Conservation (phyloP, 92 coral and sea anemone genomes). For the Nematostella vectensis region DNA sequence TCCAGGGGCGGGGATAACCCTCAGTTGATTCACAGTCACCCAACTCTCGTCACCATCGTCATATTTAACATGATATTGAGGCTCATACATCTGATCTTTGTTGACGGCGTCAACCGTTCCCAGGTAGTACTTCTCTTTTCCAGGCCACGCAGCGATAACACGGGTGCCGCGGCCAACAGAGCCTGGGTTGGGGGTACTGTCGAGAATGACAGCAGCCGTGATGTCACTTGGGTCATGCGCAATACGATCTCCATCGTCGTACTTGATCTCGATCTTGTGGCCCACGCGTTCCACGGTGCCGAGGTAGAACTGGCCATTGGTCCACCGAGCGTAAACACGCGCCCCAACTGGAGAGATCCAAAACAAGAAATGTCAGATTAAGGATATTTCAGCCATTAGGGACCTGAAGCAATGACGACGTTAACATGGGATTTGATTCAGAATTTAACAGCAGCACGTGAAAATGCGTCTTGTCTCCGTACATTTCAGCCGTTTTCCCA, state of each 20-base stretch:
- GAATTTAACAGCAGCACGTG: too few relatives aligned
- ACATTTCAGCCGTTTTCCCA: too few relatives aligned
- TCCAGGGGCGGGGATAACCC: conserved; percentile 32
- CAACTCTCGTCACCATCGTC: conserved; percentile 42
- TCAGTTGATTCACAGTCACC: conserved; percentile 29
- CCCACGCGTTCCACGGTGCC: conserved; percentile 37
- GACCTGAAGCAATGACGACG: too few relatives aligned
- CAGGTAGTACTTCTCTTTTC: conserved; percentile 20
- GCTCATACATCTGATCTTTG: conserved; percentile 12
- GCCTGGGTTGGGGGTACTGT: conserved; percentile 36
- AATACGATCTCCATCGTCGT: conserved; percentile 44
- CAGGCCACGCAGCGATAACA: conserved; percentile 44
- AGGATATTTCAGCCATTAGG: too few relatives aligned
- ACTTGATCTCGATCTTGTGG: conserved; percentile 33
- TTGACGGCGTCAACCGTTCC: conserved; percentile 25
- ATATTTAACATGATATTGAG: conserved; percentile 17
- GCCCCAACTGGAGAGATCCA: conserved; percentile 35
- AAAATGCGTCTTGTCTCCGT: too few relatives aligned
- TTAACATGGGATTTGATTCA: too few relatives aligned
- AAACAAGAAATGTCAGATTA: too few relatives aligned
- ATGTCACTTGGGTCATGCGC: conserved; percentile 31
- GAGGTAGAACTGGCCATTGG: conserved; percentile 24
- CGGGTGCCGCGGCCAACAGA: conserved; percentile 32
- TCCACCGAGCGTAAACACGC: conserved; percentile 46
- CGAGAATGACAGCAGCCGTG: conserved; percentile 30